Evolutionary conservation across 30 jellyfish, hydroid and myxozoan genomes (phyloP), one percentile per base, ranked within the genome.

Genomic region (Sanderia malayensis): DNA sequence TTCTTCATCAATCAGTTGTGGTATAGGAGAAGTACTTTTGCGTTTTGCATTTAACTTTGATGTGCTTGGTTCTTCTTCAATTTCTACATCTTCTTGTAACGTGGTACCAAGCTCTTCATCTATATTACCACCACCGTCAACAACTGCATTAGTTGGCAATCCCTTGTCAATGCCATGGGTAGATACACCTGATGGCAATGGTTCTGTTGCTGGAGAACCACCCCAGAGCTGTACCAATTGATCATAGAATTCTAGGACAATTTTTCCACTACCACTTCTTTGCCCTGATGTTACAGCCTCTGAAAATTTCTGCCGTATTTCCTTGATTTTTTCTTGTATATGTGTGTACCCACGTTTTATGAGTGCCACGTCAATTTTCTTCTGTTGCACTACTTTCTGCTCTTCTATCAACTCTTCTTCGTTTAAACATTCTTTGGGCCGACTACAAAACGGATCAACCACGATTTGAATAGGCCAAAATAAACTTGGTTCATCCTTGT

Each of bases 261-360:
- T 41, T 70, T 55, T 80, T 8, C 93, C 76, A 60, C 92, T 79
- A 0, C 92, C 83, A 79, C 75, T 62, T 30, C 83, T 17, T 11
- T 67, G 57, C 29, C 92, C 92, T 28, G 31, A 29, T 21, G 82
- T 69, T 29, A 58, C 81, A 27, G 84, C 85, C 45, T 37, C 58
- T 34, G 85, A 70, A 44, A 58, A 69, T 28, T 73, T 41, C 44
- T 80, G 93, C 25, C 85, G 45, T 15, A 80, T 69, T 61, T 68
- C 85, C 52, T 80, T 80, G 21, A 80, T 57, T 70, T 80, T 69
- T 47, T 68, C 93, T 26, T 52, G 80, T 64, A 80, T 80, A 6
- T 78, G 10, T 22, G 59, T 37, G 45, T 70, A 46, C 52, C 80
- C 93, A 32, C 71, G 74, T 22, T 61, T 61, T 1, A 46, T 69